Evolutionary conservation across 2,888 invertebrate genomes (phyloP), one percentile per base, ranked within the genome.

Genomic region (Epistrophe eligans): DNA sequence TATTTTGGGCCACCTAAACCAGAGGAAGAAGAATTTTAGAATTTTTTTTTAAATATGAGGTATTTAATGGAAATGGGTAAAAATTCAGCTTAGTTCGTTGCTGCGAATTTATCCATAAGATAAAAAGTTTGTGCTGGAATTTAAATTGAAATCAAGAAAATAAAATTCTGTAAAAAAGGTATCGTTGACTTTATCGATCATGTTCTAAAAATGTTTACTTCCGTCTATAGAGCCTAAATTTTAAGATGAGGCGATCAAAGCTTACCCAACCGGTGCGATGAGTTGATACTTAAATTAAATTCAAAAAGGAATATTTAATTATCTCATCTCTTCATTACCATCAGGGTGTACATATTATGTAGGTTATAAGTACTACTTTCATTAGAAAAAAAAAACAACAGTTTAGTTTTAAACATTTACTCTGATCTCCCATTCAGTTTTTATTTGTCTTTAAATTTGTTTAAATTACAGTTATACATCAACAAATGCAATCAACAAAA

Each of bases 1-100:
- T 92, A 91, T 84, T 92, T 92, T 79, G 91, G 91, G 7, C 87
- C 89, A 6, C 84, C 89, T 32, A 88, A 83, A 11, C 67, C 73
- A 7, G 81, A 80, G 4, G 81, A 76, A 57, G 62, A 32, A 38
- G 35, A 35, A 5, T 58, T 58, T 17, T 58, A 50, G 9, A 35
- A 15, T 15, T 43, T 15, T 43, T 4, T 35, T 0, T 24, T 0
- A 35, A 35, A 8, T 0, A 0, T 9, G 35, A 35, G 9, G 9
- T 8, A 9, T 35, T 35, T 35, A 35, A 35, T 35, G 1, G 40
- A 40, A 40, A 13, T 40, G 32, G 32, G 38, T 38, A 38, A 40
- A 40, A 40, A 4, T 38, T 38, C 32, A 32, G 40, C 40, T 40
- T 40, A 13, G 11, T 8, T 35, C 7, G 8, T 9, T 35, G 9